A percentile compares a stretch with the other conserved stretches of the same genome.
Conservation (phyloP, 2,797 vertebrate genomes). For the Threskiornis aethiopicus region DNA sequence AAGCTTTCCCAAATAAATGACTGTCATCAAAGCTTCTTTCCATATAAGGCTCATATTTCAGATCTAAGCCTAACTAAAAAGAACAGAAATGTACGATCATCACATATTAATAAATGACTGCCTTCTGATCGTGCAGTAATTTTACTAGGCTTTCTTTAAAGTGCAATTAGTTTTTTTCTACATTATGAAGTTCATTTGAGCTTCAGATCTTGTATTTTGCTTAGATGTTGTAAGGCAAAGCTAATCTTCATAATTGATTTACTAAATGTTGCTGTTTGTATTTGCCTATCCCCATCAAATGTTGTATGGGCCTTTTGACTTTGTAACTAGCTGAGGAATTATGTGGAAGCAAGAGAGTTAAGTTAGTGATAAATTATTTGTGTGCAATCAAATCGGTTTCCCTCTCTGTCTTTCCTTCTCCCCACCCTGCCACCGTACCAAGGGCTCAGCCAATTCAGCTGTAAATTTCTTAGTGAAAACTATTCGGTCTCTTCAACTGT, state of each 20-base stretch:
- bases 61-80: neutral
- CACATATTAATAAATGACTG: neutral
- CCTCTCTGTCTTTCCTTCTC: neutral
- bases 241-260: neutral
- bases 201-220: neutral
- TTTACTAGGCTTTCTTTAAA: neutral
- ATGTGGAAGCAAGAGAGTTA: neutral
- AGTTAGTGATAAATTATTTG: neutral
- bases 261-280: neutral
- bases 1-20: constrained; percentile 37
- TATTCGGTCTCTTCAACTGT: neutral
- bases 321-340: neutral
- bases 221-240: neutral
- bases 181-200: neutral
- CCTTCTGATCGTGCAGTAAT: neutral
- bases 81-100: neutral
- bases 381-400: neutral
- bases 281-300: neutral
- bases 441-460: neutral
- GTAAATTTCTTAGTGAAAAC: neutral
- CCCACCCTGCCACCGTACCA: neutral
- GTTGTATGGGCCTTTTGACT: neutral
- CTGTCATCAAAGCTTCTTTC: neutral
- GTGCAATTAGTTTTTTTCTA: neutral
- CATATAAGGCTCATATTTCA: neutral